Evolutionary conservation across 2,113 vertebrate species (phyloP).

Genomic region (Phylloscopus trochilus): DNA sequence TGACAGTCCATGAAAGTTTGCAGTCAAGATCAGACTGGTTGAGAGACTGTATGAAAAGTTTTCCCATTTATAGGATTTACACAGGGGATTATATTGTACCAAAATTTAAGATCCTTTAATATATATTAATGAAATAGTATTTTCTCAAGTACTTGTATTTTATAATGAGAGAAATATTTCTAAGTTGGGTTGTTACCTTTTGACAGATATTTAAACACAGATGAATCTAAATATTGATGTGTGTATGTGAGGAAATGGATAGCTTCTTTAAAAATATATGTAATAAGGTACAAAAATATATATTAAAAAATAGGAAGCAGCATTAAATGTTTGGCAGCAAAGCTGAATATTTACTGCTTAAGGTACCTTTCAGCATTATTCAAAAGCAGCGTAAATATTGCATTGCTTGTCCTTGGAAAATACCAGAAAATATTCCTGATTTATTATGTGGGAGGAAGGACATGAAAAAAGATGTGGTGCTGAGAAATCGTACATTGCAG

Average conservation of each 20-base stretch:
- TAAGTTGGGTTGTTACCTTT: neutral
- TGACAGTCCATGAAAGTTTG: neutral
- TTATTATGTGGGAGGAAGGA: constrained; percentile 44
- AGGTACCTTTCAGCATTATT: constrained; percentile 42
- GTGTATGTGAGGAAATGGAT: neutral
- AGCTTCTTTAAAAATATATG: neutral
- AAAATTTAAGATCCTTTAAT: neutral
- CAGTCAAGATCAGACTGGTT: neutral
- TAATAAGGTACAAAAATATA: neutral
- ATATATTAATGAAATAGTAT: neutral
- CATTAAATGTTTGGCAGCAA: neutral
- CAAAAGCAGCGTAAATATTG: constrained; percentile 22
- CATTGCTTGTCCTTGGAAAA: constrained; percentile 60
- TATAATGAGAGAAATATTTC: neutral
- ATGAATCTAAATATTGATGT: neutral
- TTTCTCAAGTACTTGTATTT: neutral
- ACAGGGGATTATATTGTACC: neutral
- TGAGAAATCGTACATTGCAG: constrained; percentile 36
- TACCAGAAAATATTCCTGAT: constrained; percentile 60
- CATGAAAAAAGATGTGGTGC: constrained; percentile 14
- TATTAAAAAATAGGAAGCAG: neutral
- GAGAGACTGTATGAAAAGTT: neutral
- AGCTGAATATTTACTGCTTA: constrained; percentile 10
- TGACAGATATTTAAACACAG: neutral
- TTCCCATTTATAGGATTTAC: neutral